A percentile compares a stretch with the other conserved stretches of the same genome.
Evolutionary conservation across 2,113 vertebrate species (phyloP).

Genomic region (Grantiella picta): DNA sequence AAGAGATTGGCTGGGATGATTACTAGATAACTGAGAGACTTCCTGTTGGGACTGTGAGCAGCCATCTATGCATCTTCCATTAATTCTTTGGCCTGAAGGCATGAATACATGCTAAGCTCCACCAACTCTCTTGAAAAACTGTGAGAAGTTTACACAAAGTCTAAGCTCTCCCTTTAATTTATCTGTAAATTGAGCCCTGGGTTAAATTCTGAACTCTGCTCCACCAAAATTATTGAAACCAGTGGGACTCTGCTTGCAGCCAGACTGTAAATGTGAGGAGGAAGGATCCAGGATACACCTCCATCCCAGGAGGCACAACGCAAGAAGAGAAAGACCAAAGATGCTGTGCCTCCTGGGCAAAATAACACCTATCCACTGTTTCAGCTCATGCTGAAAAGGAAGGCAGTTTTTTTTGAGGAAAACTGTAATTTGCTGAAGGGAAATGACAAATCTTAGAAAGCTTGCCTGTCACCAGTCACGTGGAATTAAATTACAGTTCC

Average conservation of each 20-base stretch:
- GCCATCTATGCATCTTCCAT: not conserved
- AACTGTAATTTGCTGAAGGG: not conserved
- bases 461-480: fast-evolving
- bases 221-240: not conserved
- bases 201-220: not conserved
- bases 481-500: not conserved
- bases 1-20: not conserved
- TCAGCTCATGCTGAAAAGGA: not conserved
- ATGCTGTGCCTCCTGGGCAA: not conserved
- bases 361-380: not conserved
- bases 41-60: not conserved
- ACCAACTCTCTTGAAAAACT: not conserved
- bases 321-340: not conserved
- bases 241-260: not conserved
- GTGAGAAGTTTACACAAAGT: not conserved
- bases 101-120: not conserved
- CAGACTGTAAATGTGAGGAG: not conserved
- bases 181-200: fast-evolving
- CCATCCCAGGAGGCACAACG: not conserved
- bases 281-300: not conserved
- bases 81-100: not conserved
- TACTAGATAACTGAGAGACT: not conserved
- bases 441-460: not conserved
- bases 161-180: not conserved
- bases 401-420: not conserved